These are phyloP conservation scores for Salarias fasciatus DNA, from an alignment of 2,797 vertebrate species.

Conservation along the genomic window DNA sequence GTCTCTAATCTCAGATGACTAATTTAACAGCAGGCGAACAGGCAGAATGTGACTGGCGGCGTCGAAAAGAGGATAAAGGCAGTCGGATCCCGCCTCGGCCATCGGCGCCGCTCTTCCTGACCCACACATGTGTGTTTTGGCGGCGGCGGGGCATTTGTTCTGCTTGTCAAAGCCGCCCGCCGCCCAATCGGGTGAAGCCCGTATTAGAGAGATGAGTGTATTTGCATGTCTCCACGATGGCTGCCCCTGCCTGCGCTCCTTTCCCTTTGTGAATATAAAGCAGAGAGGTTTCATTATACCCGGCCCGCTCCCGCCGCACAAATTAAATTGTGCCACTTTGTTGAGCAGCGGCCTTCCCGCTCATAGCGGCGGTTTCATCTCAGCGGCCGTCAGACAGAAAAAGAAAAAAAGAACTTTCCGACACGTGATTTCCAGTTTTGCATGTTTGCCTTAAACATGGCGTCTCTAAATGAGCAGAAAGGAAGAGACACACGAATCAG, in stretches of 20 bases:
- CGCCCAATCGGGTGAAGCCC: constrained; percentile 60
- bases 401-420: too few species aligned
- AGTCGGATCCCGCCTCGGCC: constrained; percentile 43
- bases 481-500: too few species aligned
- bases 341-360: constrained; percentile 53
- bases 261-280: constrained; percentile 71
- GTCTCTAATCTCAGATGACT: constrained; percentile 70
- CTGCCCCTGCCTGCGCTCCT: constrained; percentile 53
- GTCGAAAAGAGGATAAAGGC: constrained; percentile 73
- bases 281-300: constrained; percentile 70
- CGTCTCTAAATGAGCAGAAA: too few species aligned
- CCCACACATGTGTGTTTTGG: constrained; percentile 59
- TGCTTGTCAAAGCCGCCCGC: constrained; percentile 68
- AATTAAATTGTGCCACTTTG: constrained; percentile 77
- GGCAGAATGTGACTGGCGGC: constrained; percentile 56
- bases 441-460: too few species aligned
- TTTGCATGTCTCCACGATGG: constrained; percentile 74
- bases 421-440: too few species aligned
- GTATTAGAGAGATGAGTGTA: constrained; percentile 70
- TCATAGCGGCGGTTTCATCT: constrained; percentile 50
- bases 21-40: constrained; percentile 73
- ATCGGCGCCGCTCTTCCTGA: constrained; percentile 51
- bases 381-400: too few species aligned
- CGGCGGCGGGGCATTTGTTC: constrained; percentile 70
- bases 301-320: constrained; percentile 42